A percentile compares a stretch with the other conserved stretches of the same genome.
Evolutionary conservation across 2,888 invertebrate species (phyloP).

Genomic region (Spicauda simplicius): DNA sequence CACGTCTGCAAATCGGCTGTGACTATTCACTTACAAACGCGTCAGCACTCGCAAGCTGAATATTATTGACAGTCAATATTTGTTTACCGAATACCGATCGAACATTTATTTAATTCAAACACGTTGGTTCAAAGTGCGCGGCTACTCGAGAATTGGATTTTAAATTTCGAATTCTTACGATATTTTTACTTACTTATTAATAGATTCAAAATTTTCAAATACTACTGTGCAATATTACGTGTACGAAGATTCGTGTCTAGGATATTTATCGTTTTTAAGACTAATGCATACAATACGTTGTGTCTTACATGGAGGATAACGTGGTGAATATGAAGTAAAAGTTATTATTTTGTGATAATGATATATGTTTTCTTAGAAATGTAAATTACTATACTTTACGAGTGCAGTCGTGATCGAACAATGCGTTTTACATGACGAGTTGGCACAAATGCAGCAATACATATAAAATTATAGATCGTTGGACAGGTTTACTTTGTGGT

Average conservation of each 20-base stretch:
- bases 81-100: constrained; percentile 27
- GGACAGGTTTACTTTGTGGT: background rate
- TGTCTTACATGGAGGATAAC: too few species aligned
- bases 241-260: too few species aligned
- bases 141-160: background rate
- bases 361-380: background rate
- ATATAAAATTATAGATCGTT: background rate
- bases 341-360: constrained; percentile 1
- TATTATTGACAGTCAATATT: constrained; percentile 26
- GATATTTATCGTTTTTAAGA: background rate
- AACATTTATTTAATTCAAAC: constrained; percentile 16
- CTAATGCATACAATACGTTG: too few species aligned
- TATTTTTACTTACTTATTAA: too few species aligned
- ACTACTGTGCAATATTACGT: too few species aligned
- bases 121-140: constrained; percentile 21
- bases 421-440: constrained; percentile 16
- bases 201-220: background rate
- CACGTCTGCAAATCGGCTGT: constrained; percentile 50
- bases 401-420: constrained; percentile 22
- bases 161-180: background rate
- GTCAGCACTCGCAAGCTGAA: constrained; percentile 38
- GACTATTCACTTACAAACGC: constrained; percentile 28
- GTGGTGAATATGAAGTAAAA: background rate
- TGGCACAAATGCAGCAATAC: background rate
- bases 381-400: background rate